phyloP scores from a whole-genome alignment of 2,113 vertebrate species.

The Mus musculus region GRCm39 chr3:93341501-93342000 shows the following conservation, averaged over 20 bases:
- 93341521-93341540: neutral
- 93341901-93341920: neutral
- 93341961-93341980: neutral
- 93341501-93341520: constrained; percentile 29
- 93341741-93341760: neutral
- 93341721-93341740: neutral
- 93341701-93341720: neutral
- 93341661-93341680: neutral
- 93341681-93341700: neutral
- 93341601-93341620: neutral
- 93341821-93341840: neutral
- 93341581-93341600: neutral
- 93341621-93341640: neutral
- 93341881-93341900: neutral
- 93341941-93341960: neutral
- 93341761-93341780: neutral
- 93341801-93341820: neutral
- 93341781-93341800: neutral
- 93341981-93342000: neutral
- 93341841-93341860: neutral
- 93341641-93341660: neutral
- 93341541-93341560: neutral
- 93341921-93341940: neutral
- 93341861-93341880: neutral
- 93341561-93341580: neutral